Percentiles rank a stretch among this genome's conserved stretches.
phyloP scores from a whole-genome alignment of 2,888 invertebrate genomes.

The Cataglyphis livida region DNA sequence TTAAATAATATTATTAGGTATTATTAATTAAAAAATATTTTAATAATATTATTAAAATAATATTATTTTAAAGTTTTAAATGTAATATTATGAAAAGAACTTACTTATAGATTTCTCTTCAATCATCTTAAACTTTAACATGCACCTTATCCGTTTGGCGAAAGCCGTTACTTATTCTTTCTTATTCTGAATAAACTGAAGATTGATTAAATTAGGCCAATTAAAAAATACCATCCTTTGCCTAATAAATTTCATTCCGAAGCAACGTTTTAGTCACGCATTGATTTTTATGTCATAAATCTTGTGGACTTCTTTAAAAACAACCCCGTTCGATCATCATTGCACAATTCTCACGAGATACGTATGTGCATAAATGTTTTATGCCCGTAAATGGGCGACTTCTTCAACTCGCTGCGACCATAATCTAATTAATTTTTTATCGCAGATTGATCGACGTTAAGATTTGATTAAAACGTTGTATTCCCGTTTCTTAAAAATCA shows the following conservation, averaged over 20 bases:
- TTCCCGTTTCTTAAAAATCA: constrained; percentile 9
- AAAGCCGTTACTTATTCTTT: neutral
- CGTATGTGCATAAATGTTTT: constrained; percentile 64
- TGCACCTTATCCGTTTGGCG: neutral
- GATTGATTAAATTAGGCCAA: neutral
- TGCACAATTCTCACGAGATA: constrained; percentile 63
- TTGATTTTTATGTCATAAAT: constrained; percentile 20
- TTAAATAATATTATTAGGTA: too few relatives aligned
- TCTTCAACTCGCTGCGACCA: constrained; percentile 39
- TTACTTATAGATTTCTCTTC: neutral
- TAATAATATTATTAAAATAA: too few relatives aligned
- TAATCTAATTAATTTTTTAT: constrained; percentile 64
- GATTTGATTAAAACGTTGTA: constrained; percentile 24
- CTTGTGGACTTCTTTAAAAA: constrained; percentile 54
- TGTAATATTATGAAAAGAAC: neutral
- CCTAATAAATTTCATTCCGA: neutral
- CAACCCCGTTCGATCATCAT: constrained; percentile 50
- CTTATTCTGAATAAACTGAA: neutral
- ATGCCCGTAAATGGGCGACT: constrained; percentile 14
- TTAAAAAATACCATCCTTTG: neutral
- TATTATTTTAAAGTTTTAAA: neutral
- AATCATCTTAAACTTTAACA: neutral
- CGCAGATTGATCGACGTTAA: constrained; percentile 41
- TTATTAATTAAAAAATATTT: too few relatives aligned
- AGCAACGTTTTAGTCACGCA: neutral